Evolutionary conservation across 2,888 invertebrate species (phyloP), one percentile per base, ranked within the genome.

Genomic region (Eurois occulta): DNA sequence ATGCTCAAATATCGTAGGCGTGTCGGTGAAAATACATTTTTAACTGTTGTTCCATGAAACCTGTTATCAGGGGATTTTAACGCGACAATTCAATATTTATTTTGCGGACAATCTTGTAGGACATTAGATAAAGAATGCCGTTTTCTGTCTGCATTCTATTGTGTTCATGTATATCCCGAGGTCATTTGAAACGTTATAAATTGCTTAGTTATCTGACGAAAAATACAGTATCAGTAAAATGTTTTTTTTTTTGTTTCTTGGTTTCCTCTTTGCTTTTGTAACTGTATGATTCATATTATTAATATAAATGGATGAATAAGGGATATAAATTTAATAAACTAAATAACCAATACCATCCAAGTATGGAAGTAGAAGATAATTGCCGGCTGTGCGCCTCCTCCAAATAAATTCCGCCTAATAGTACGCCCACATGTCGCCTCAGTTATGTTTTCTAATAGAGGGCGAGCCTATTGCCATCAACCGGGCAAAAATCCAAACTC

Each of bases 31-130:
- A 65, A 69, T 28, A 43, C 28, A 41, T 48, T 80, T 80, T 48
- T 28, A 2, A 38, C 24, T 66, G 66, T 43, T 18, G 28, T 52
- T 46, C 32, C 58, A 16, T 72, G 13, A n/a, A 65, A 65, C 28
- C 52, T 77, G 28, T 32, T 55, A 79, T 72, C 72, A 60, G 38
- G 62, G 62, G 55, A 41, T 55, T 74, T 81, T 28, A 75, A 32
- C 70, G 35, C 43, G 46, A 83, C 55, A 62, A 71, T 55, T 24
- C 66, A 46, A 78, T 67, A 55, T 80, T 65, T 77, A 66, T 80
- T 70, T 83, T 38, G 43, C n/a, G 5, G 52, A 70, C 35, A 38
- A 67, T 78, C 65, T 78, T 67, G 65, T 60, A 35, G 16, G 38
- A 66, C n/a, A 41, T 67, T n/a, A 43, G 66, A 70, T 78, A 67